A percentile compares a stretch with the other conserved stretches of the same genome.
Conservation (phyloP, 2,888 invertebrate species). For the Rotaria macrura region DNA sequence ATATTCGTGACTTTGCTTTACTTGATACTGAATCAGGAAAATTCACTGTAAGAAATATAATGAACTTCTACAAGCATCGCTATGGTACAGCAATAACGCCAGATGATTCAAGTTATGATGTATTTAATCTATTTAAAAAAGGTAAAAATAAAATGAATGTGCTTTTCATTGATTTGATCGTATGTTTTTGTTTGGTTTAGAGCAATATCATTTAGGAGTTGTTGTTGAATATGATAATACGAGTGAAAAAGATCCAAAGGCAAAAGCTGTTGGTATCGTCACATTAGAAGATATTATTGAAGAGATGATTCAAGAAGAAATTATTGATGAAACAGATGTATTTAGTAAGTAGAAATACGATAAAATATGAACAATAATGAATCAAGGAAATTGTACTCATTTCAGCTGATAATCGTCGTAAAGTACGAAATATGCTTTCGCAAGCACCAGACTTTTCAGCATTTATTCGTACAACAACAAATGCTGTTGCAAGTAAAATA, state of each 20-base stretch:
- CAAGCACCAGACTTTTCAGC: constrained; percentile 13
- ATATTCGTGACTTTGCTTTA: constrained; percentile 30
- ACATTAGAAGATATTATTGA: constrained; percentile 95
- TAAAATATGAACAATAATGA: too few species aligned
- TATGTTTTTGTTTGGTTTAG: background rate
- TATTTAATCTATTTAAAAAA: constrained; percentile 20
- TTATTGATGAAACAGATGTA: constrained; percentile 66
- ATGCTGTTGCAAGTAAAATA: background rate
- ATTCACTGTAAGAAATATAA: constrained; percentile 27
- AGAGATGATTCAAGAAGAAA: constrained; percentile 91
- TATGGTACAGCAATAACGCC: background rate
- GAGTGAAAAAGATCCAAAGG: constrained; percentile 27
- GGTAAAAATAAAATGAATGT: background rate
- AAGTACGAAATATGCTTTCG: constrained; percentile 7
- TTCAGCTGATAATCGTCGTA: constrained; percentile 19
- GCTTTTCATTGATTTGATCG: too few species aligned
- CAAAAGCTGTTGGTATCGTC: constrained; percentile 65
- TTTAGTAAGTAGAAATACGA: background rate
- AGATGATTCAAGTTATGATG: constrained; percentile 14
- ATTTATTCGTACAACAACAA: background rate
- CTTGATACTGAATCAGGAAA: constrained; percentile 27
- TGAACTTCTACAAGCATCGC: constrained; percentile 31
- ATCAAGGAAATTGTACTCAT: background rate
- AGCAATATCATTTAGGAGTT: constrained; percentile 16
- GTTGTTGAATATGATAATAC: constrained; percentile 13